A percentile compares a stretch with the other conserved stretches of the same genome.
Conservation (phyloP, 2,113 vertebrate genomes). For the Tragulus kanchil region DNA sequence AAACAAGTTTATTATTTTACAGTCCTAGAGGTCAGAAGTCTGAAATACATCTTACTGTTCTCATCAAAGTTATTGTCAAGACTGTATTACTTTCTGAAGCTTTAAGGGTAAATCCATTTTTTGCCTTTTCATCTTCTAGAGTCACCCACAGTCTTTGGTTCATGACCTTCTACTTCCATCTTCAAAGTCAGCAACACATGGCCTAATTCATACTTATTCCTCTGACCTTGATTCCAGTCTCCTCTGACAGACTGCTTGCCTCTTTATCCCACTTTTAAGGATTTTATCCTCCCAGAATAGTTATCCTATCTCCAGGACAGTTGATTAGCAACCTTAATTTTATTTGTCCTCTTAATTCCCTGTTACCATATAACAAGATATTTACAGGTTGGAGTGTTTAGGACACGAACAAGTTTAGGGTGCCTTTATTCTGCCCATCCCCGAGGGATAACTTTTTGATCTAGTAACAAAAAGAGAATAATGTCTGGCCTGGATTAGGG, state of each 20-base stretch:
- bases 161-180: background rate
- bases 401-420: background rate
- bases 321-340: background rate
- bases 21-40: background rate
- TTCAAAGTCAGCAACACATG: background rate
- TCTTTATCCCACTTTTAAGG: background rate
- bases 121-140: background rate
- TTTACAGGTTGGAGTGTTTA: background rate
- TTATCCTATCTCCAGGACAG: background rate
- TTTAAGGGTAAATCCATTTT: background rate
- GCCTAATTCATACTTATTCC: background rate
- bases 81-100: background rate
- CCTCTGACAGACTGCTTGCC: background rate
- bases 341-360: background rate
- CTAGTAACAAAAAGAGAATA: too few relatives aligned
- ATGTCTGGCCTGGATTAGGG: background rate
- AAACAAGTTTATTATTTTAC: background rate
- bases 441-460: too few relatives aligned
- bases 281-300: background rate
- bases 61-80: background rate
- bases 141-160: accelerated
- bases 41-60: background rate
- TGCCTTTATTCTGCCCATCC: background rate
- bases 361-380: background rate
- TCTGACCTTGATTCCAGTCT: background rate